These are phyloP conservation scores for Philopotamus ludificatus DNA, from an alignment of 1,140 invertebrate species.

Conservation along the genomic window DNA sequence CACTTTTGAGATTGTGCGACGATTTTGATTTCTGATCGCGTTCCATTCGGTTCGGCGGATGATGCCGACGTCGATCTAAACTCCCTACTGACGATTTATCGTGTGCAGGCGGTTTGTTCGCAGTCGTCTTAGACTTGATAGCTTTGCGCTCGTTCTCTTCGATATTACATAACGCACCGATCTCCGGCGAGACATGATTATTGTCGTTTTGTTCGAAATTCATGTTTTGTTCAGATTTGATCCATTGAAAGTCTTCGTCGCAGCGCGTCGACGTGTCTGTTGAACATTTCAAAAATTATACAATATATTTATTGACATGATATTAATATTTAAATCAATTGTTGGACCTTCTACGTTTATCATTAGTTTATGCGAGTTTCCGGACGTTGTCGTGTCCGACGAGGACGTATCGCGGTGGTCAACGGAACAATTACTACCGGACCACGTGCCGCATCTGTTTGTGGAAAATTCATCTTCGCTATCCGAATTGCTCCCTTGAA, in stretches of 20 bases:
- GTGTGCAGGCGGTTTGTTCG: constrained; percentile 43
- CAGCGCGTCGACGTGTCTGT: constrained; percentile 55
- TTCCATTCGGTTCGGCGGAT: constrained; percentile 50
- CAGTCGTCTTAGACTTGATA: constrained; percentile 27
- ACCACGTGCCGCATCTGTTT: constrained; percentile 52
- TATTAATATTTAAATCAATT: neutral
- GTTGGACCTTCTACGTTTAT: constrained; percentile 1
- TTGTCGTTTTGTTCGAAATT: constrained; percentile 14
- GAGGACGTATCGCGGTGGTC: constrained; percentile 39
- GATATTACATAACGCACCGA: constrained; percentile 15
- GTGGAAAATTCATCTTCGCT: constrained; percentile 49
- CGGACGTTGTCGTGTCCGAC: constrained; percentile 47
- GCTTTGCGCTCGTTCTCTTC: constrained; percentile 31
- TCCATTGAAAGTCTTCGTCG: constrained; percentile 63
- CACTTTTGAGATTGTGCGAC: constrained; percentile 53
- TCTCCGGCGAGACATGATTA: constrained; percentile 6
- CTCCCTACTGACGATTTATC: constrained; percentile 52
- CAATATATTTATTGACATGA: neutral
- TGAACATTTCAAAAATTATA: constrained; percentile 9
- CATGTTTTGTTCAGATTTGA: constrained; percentile 43
- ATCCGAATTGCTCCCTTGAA: constrained; percentile 54
- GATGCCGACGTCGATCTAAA: constrained; percentile 54
- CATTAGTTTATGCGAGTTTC: constrained; percentile 48
- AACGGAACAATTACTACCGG: constrained; percentile 44
- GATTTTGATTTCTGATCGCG: constrained; percentile 59